Conservation (phyloP, 2,888 invertebrate genomes). For the Aspidapion aeneum region DNA sequence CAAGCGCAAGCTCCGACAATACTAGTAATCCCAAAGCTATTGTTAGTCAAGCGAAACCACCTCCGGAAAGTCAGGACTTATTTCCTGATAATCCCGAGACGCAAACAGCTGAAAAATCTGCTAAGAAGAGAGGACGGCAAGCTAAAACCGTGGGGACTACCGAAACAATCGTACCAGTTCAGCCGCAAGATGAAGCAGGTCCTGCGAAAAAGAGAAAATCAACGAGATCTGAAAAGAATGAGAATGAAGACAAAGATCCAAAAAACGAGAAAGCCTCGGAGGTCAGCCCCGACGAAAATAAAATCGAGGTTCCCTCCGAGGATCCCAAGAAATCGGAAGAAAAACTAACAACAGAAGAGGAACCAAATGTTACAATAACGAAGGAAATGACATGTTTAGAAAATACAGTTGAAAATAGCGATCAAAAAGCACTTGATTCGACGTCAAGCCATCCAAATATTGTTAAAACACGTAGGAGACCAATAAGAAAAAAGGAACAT, state of each 20-base stretch:
- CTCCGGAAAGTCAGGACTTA: too few species aligned
- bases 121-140: background rate
- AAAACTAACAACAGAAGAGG: background rate
- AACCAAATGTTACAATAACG: background rate
- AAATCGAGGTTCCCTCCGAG: background rate
- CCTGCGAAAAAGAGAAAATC: background rate
- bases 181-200: background rate
- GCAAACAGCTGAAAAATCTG: too few species aligned
- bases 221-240: slow-evolving; percentile 2
- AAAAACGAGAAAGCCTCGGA: too few species aligned
- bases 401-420: background rate
- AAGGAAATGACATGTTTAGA: background rate
- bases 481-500: too few species aligned
- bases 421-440: too few species aligned
- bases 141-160: background rate
- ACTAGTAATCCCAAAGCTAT: too few species aligned
- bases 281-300: background rate
- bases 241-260: slow-evolving; percentile 6
- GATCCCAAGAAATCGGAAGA: background rate
- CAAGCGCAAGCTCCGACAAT: too few species aligned
- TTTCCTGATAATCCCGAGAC: too few species aligned
- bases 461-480: too few species aligned
- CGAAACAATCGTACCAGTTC: background rate
- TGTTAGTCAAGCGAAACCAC: too few species aligned
- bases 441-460: too few species aligned